phyloP scores from a whole-genome alignment of 2,888 invertebrate genomes.

The Biston stratarius region DNA sequence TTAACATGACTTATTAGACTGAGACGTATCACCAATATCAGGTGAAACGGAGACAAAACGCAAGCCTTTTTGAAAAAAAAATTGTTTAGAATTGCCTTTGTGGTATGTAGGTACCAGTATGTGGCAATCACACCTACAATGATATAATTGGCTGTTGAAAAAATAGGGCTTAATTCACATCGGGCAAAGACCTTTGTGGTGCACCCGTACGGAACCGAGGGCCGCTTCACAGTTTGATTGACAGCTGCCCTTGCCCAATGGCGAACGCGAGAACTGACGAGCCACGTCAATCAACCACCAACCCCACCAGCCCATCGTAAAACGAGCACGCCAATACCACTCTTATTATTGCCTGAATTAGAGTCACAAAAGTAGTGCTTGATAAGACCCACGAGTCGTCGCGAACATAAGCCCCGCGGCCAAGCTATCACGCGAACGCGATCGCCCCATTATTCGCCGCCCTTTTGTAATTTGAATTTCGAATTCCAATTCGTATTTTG shows the following conservation, averaged over 20 bases:
- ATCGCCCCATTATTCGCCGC: conserved; percentile 86
- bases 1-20: no score
- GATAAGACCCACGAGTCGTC: conserved; percentile 55
- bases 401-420: conserved; percentile 65
- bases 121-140: conserved; percentile 24
- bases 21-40: no score
- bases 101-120: conserved; percentile 10
- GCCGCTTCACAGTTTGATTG: conserved; percentile 88
- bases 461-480: conserved; percentile 86
- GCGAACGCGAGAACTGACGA: conserved; percentile 91
- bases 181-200: conserved; percentile 55
- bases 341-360: conserved; percentile 56
- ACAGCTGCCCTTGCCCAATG: conserved; percentile 93
- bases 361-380: conserved; percentile 16
- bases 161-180: conserved; percentile 43
- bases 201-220: conserved; percentile 76
- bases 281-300: conserved; percentile 90
- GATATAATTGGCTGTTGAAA: conserved; percentile 17
- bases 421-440: conserved; percentile 81
- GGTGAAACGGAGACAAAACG: no score
- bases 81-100: not conserved
- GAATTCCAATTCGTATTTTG: conserved; percentile 86
- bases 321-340: conserved; percentile 43
- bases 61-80: no score
- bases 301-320: conserved; percentile 63